Evolutionary conservation across 1,140 invertebrate genomes (phyloP), one percentile per base, ranked within the genome.

Genomic region (Trachymyrmex cornetzi): DNA sequence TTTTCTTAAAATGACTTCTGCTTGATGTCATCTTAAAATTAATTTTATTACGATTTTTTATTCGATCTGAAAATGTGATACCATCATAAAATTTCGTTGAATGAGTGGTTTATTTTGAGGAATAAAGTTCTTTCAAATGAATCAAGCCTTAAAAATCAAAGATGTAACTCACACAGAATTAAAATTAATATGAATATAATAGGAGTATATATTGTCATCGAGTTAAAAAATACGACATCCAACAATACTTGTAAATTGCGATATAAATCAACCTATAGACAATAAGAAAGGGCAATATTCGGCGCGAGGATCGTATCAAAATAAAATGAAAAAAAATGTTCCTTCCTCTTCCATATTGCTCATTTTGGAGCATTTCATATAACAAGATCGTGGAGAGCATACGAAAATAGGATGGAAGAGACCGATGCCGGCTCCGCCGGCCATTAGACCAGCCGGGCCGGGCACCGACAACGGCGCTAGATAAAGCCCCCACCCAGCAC

Each of bases 401-500:
- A 50, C 27, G 80, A 59, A 63, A 88, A 87, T 63, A 59, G 48
- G 77, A 89, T 87, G 79, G 77, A 72, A 38, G 63, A 64, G 72
- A 63, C 61, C 61, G 61, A 71, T 81, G 64, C 55, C 75, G 77
- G 77, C 74, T 87, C 53, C 48, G 69, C 66, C 86, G 44, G 69
- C 71, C 86, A 90, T 90, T 90, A 85, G 88, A n/a, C 75, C 34
- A 24, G 67, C 66, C 66, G 67, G 30, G 66, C 64, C 66, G 67
- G 77, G 66, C 67, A 67, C 57, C 44, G 74, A 79, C 61, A 66
- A 63, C 84, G 81, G 24, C 38, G 53, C 71, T 81, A 87, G 88
- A 92, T 91, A 91, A 87, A 92, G 74, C 88, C 84, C 85, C 87
- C 88, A 66, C 75, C 84, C 57, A 64, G 63, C 86, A 77, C 66